Base-by-base conservation (phyloP, 2,888 invertebrate species). In the Eristalis pertinax region DNA sequence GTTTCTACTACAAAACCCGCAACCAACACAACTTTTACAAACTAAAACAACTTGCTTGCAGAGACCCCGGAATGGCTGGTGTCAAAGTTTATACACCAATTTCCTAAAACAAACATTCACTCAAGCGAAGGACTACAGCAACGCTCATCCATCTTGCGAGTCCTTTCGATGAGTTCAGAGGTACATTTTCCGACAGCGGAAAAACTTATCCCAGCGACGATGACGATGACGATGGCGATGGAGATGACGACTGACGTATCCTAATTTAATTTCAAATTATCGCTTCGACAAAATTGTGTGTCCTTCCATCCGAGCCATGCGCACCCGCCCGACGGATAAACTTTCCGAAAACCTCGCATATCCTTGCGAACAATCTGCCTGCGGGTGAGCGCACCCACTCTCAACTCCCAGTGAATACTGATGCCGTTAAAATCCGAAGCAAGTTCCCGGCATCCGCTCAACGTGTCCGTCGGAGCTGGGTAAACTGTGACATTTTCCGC, bases 241-340 rank as follows among this genome's bases (percentile, higher is more conserved):
- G 35, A 35, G 35, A 35, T 35, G 69, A 56, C 58, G 58, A 32
- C 43, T 68, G 67, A 74, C 70, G 74, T 68, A 75, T 80, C 84
- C 84, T 80, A 79, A 84, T 87, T 87, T 87, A 86, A 83, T 86
- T 87, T 87, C 72, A 67, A 83, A 86, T 84, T 84, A 84, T 84
- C 79, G 68, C 84, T 74, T 79, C 73, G 76, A 38, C 62, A 50
- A 84, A 83, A 75, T 70, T 64, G 50, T 68, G 15, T 78, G 56
- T 43, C 10, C 68, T 11, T 50, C 35, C 38, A 81, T 22, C 29
- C 67, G 58, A 19, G 56, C n/a, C 38, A 62, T 38, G 7, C 43
- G 15, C 56, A 11, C 62, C 41, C 64, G 8, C 35, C 15, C 56
- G 35, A 56, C 50, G 64, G 64, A 82, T 24, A 4, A 86, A 86